Evolutionary conservation across 2,113 vertebrate species (phyloP), one percentile per base, ranked within the genome.

Genomic region (Takifugu bimaculatus): DNA sequence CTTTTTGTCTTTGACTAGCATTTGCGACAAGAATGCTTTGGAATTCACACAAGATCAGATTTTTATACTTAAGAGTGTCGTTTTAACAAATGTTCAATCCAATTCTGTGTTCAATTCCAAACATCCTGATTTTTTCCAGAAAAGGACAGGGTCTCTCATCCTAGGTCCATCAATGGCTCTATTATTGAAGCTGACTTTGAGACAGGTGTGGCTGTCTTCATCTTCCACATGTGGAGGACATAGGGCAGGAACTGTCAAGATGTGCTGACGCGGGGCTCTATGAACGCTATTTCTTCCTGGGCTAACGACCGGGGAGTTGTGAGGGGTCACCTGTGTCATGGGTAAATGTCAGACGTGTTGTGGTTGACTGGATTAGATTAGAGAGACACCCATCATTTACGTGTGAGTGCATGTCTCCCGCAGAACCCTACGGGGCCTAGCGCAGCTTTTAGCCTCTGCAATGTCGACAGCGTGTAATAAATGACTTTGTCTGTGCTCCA

Each of bases 381-480:
- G 58, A 32, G 63, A 26, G 35, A 39, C 7, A 39, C 35, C 35
- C 11, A 10, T 39, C 32, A 35, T 54, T 14, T 48, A 6, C 61
- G 29, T 57, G 60, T 63, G 45, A 66, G 55, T 51, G 26, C 48
- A 48, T 26, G 62, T 47, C 56, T 76, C 39, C 48, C 56, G 55
- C 13, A 39, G 61, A 70, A 54, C 50, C 42, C 57, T 25, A 14
- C 57, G 53, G 65, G 11, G 64, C 29, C 68, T 26, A 57, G 57
- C 60, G 60, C 73, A 73, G 72, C 57, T 61, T 71, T 60, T 27
- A 28, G 43, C 48, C 13, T 29, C 35, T 45, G 42, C 57, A 71
- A 39, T 57, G 51, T 64, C 65, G 75, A 44, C 13, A 7, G 70
- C 42, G 57, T 66, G 57, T 71, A 70, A 82, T 75, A 72, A 77